phyloP scores from a whole-genome alignment of 2,797 vertebrate species.

The Halcyon leucocephala region DNA sequence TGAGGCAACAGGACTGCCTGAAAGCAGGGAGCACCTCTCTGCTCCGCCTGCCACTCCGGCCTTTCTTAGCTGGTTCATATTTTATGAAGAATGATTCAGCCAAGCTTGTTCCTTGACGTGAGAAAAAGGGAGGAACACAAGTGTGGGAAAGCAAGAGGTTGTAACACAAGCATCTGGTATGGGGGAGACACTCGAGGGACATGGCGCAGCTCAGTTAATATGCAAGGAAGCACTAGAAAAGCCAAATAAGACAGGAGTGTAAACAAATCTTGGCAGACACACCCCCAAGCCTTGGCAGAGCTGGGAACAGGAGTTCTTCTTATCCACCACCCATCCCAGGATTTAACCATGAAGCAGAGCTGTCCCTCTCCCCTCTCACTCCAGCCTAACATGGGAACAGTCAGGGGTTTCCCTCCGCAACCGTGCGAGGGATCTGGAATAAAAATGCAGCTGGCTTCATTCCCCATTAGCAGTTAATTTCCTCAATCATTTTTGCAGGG shows the following conservation, averaged over 20 bases:
- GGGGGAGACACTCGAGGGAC: constrained; percentile 75
- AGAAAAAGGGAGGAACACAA: constrained; percentile 44
- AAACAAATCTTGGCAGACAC: constrained; percentile 31
- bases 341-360: background rate
- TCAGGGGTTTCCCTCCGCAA: background rate
- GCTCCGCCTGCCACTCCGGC: background rate
- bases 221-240: constrained; percentile 37
- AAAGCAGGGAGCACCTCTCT: background rate
- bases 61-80: background rate
- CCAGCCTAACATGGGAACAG: background rate
- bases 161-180: constrained; percentile 75
- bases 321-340: background rate
- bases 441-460: constrained; percentile 41
- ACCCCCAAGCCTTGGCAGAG: background rate
- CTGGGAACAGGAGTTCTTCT: constrained; percentile 42
- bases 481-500: constrained; percentile 39
- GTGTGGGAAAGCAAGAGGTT: constrained; percentile 75
- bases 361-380: constrained; percentile 3
- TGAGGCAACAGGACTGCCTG: background rate
- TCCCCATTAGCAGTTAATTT: constrained; percentile 60
- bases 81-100: constrained; percentile 56
- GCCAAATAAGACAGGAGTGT: constrained; percentile 15
- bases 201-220: background rate
- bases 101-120: constrained; percentile 66
- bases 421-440: background rate